Evolutionary conservation across 2,888 invertebrate species (phyloP).

Genomic region (Danaus chrysippus): DNA sequence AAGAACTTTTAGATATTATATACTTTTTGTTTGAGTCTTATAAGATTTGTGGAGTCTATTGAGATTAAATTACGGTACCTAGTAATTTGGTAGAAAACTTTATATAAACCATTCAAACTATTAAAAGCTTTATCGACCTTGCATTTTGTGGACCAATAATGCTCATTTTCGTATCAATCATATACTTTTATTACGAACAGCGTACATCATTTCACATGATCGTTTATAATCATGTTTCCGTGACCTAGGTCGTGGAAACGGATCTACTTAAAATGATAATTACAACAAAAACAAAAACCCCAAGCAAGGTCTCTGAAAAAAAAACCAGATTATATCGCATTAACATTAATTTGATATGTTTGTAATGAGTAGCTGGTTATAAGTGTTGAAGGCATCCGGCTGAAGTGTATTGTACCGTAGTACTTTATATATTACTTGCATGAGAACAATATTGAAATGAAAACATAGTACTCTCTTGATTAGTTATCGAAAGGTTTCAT

Average conservation of each 20-base stretch:
- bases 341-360: constrained; percentile 13
- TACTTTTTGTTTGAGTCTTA: no score
- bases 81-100: no score
- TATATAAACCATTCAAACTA: no score
- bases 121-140: no score
- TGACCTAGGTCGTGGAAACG: not conserved
- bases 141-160: no score
- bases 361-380: constrained; percentile 29
- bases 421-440: constrained; percentile 54
- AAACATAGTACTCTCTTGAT: constrained; percentile 70
- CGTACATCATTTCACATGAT: no score
- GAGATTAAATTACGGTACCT: no score
- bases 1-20: no score
- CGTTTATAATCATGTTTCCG: no score
- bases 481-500: constrained; percentile 60
- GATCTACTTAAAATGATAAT: constrained; percentile 3
- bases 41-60: no score
- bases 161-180: no score
- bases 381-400: constrained; percentile 43
- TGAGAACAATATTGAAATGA: constrained; percentile 53
- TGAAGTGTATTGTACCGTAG: constrained; percentile 41
- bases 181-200: no score
- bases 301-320: not conserved
- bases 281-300: not conserved
- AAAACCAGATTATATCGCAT: not conserved